Conservation (phyloP, 2,888 invertebrate species). For the Apodemia zela region DNA sequence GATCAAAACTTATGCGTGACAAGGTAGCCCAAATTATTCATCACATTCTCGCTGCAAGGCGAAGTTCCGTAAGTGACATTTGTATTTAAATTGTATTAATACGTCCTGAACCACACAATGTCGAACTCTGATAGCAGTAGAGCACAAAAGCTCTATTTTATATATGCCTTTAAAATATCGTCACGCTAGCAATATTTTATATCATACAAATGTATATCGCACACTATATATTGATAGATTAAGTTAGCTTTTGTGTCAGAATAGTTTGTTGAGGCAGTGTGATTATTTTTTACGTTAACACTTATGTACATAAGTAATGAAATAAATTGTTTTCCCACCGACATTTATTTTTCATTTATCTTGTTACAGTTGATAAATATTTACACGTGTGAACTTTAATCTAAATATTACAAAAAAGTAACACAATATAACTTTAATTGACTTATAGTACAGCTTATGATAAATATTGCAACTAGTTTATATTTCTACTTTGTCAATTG, state of each 20-base stretch:
- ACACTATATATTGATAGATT: slow-evolving; percentile 51
- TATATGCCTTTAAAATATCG: slow-evolving; percentile 30
- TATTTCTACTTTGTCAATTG: background rate
- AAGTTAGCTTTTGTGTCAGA: slow-evolving; percentile 58
- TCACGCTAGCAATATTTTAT: slow-evolving; percentile 50
- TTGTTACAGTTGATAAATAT: slow-evolving; percentile 15
- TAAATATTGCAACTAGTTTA: slow-evolving; percentile 1
- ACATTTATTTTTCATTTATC: slow-evolving; percentile 32
- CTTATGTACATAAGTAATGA: slow-evolving; percentile 64
- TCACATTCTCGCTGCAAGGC: too few relatives aligned
- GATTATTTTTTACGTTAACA: slow-evolving; percentile 58
- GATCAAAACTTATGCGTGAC: too few relatives aligned
- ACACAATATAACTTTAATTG: slow-evolving; percentile 15
- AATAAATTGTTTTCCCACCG: slow-evolving; percentile 74
- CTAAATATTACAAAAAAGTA: slow-evolving; percentile 26
- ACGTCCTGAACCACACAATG: background rate
- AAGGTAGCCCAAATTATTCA: too few relatives aligned
- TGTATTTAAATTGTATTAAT: too few relatives aligned
- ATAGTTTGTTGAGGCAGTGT: slow-evolving; percentile 44
- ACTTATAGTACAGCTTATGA: slow-evolving; percentile 3
- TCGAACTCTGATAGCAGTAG: background rate
- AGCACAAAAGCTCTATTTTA: slow-evolving; percentile 24
- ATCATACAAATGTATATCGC: slow-evolving; percentile 53
- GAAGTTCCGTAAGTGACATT: too few relatives aligned
- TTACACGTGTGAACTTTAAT: slow-evolving; percentile 11